These are phyloP conservation scores for Cladopsammia gracilis DNA, from an alignment of 64 coral and sea anemone genomes.

Conservation along the genomic window DNA sequence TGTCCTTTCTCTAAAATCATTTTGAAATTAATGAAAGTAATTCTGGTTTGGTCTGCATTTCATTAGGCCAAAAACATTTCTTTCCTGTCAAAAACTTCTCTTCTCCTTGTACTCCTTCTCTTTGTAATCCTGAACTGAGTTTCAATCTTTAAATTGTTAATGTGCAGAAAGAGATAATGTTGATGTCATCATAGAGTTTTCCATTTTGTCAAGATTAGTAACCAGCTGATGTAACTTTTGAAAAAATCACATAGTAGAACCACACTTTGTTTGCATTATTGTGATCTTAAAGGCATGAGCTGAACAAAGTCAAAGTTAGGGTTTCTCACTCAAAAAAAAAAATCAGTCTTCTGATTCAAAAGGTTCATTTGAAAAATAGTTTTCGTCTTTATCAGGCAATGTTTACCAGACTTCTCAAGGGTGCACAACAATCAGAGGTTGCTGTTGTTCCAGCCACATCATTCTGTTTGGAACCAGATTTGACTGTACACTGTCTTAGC, in stretches of 20 bases:
- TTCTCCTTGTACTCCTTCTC: neutral
- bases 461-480: neutral
- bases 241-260: neutral
- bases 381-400: neutral
- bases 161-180: conserved; percentile 29
- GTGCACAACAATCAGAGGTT: neutral
- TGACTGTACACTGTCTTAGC: neutral
- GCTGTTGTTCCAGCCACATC: neutral
- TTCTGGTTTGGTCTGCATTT: conserved; percentile 20
- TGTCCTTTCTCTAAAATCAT: conserved; percentile 44
- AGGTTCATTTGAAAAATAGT: neutral
- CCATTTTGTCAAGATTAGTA: neutral
- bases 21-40: conserved; percentile 44
- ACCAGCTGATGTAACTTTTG: neutral
- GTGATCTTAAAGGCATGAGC: neutral
- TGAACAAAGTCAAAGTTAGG: neutral
- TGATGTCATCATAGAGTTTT: neutral
- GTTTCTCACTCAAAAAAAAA: no score
- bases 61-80: neutral
- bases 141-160: neutral
- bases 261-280: neutral
- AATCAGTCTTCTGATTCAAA: no score
- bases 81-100: neutral
- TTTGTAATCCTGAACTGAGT: neutral
- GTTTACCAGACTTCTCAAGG: conserved; percentile 37